phyloP scores from a whole-genome alignment of 2,888 invertebrate genomes.

The Lasioglossum lativentre region DNA sequence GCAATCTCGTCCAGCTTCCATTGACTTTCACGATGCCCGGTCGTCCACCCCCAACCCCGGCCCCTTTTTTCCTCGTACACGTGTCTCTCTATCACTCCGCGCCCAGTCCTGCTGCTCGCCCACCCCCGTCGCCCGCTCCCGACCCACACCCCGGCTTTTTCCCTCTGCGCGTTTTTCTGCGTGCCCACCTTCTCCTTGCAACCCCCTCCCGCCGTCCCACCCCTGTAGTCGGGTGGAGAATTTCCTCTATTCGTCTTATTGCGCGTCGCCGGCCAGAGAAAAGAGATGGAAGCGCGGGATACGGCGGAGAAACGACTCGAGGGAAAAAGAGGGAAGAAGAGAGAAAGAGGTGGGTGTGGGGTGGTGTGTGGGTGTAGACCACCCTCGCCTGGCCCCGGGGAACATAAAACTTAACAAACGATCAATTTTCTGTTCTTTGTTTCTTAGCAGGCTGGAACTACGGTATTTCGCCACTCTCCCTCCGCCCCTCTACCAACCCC shows the following conservation, averaged over 20 bases:
- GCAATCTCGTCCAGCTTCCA: conserved; percentile 72
- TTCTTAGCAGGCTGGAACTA: conserved; percentile 74
- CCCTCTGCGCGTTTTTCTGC: conserved; percentile 58
- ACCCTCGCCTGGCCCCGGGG: conserved; percentile 67
- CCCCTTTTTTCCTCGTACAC: conserved; percentile 59
- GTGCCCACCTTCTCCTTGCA: conserved; percentile 15
- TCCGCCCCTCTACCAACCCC: conserved; percentile 10
- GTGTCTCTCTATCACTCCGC: conserved; percentile 63
- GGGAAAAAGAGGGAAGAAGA: background rate
- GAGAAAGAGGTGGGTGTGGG: background rate
- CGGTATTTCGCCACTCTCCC: conserved; percentile 68
- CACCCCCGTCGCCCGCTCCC: background rate
- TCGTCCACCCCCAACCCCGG: conserved; percentile 28
- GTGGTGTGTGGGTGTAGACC: conserved; percentile 32
- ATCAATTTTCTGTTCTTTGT: conserved; percentile 83
- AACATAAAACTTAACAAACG: conserved; percentile 83
- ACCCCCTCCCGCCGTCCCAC: conserved; percentile 22
- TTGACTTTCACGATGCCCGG: conserved; percentile 46
- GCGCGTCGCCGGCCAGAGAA: conserved; percentile 50
- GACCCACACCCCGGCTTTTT: background rate
- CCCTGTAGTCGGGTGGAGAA: conserved; percentile 61
- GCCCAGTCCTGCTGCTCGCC: conserved; percentile 33
- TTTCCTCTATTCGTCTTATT: conserved; percentile 78
- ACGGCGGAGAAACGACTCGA: background rate
- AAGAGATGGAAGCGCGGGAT: background rate